These are phyloP conservation scores for Harpagifer antarcticus DNA, from an alignment of 2,797 vertebrate species.

Conservation along the genomic window DNA sequence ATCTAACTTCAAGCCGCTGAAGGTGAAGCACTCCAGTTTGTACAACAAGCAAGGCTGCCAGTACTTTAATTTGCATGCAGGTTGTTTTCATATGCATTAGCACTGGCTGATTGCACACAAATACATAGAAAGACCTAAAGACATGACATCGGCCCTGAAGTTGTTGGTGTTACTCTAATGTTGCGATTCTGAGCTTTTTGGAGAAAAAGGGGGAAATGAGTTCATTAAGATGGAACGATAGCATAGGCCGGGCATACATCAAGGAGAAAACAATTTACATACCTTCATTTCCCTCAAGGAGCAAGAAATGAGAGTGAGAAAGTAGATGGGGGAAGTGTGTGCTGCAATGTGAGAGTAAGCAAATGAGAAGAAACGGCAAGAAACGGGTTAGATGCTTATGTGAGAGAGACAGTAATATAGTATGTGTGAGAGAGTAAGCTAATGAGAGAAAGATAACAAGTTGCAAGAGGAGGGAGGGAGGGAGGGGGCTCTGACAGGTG, in stretches of 20 bases:
- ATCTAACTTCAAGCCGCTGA: constrained; percentile 56
- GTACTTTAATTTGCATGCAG: constrained; percentile 1
- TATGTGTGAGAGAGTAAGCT: constrained; percentile 37
- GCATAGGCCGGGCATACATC: constrained; percentile 38
- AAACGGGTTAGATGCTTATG: constrained; percentile 28
- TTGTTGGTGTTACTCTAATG: constrained; percentile 22
- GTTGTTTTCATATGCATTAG: background rate
- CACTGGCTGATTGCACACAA: constrained; percentile 7
- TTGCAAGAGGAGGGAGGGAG: background rate
- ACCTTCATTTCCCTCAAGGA: constrained; percentile 59
- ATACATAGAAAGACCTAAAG: background rate
- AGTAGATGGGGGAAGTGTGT: background rate
- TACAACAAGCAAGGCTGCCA: constrained; percentile 2
- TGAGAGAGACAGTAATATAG: constrained; percentile 15
- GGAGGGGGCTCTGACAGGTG: constrained; percentile 8
- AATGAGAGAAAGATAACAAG: constrained; percentile 63
- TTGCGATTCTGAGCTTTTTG: constrained; percentile 9
- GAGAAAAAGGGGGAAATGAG: constrained; percentile 38
- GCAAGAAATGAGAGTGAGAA: constrained; percentile 36
- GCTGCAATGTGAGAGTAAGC: constrained; percentile 16
- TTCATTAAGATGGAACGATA: constrained; percentile 70
- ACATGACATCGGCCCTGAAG: constrained; percentile 4
- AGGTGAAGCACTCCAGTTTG: constrained; percentile 31
- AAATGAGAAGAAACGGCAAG: constrained; percentile 30
- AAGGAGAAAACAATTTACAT: constrained; percentile 74